Conservation (phyloP, 2,888 invertebrate genomes). For the Halictus quadricinctus region DNA sequence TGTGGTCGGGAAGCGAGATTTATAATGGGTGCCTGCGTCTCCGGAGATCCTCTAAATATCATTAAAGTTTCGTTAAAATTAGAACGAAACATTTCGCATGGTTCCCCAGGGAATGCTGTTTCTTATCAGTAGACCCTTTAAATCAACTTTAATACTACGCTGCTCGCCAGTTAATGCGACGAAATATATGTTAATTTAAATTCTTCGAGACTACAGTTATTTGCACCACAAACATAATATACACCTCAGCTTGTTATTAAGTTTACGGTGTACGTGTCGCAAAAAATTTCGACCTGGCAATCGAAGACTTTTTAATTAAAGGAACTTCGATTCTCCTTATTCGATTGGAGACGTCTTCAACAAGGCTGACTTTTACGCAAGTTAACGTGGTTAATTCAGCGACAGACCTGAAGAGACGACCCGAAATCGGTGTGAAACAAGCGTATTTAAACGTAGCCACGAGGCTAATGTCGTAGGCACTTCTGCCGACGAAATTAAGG, state of each 20-base stretch:
- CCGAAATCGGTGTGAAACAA: constrained; percentile 55
- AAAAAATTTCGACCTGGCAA: background rate
- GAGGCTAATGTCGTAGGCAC: constrained; percentile 62
- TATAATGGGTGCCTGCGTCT: constrained; percentile 40
- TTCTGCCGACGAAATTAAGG: constrained; percentile 75
- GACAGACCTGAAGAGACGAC: background rate
- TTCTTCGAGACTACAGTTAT: constrained; percentile 55
- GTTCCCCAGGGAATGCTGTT: constrained; percentile 63
- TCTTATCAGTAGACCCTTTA: constrained; percentile 68
- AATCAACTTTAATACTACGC: constrained; percentile 68
- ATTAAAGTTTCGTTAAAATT: constrained; percentile 72
- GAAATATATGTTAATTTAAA: constrained; percentile 58
- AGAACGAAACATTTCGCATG: constrained; percentile 58
- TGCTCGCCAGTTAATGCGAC: constrained; percentile 53
- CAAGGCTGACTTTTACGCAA: constrained; percentile 24
- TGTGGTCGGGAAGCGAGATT: constrained; percentile 51
- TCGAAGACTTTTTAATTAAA: background rate
- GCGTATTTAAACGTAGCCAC: constrained; percentile 59
- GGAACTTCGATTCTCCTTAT: background rate
- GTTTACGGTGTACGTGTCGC: background rate
- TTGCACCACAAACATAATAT: constrained; percentile 56
- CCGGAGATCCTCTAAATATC: constrained; percentile 64
- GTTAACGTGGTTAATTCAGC: constrained; percentile 38
- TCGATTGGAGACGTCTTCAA: background rate
- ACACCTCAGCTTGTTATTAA: constrained; percentile 50